Evolutionary conservation across 2,888 invertebrate genomes (phyloP).

Genomic region (Blera fallax): DNA sequence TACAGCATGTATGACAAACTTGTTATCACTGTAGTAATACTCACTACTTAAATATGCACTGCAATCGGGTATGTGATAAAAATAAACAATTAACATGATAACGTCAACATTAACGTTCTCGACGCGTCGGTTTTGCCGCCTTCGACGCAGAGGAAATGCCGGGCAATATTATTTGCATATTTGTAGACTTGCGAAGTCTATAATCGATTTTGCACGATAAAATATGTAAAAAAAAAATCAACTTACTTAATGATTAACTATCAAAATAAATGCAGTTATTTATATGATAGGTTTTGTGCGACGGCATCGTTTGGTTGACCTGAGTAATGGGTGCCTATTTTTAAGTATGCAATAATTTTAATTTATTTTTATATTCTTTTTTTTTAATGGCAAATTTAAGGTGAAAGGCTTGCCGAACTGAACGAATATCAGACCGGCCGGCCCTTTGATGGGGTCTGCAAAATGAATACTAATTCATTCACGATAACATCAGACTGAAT

Average conservation of each 20-base stretch:
- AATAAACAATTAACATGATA: neutral
- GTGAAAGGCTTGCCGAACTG: neutral
- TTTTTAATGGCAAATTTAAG: neutral
- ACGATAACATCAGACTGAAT: neutral
- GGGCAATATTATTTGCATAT: constrained; percentile 22
- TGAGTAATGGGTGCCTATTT: neutral
- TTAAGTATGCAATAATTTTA: neutral
- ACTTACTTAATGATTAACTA: constrained; percentile 1
- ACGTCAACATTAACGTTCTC: neutral
- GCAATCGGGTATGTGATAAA: constrained; percentile 5
- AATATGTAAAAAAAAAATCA: neutral
- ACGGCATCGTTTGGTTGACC: neutral
- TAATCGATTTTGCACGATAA: neutral
- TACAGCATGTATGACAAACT: neutral
- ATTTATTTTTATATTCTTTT: neutral
- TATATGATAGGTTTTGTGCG: neutral
- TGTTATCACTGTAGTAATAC: neutral
- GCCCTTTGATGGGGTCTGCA: neutral
- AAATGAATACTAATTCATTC: neutral
- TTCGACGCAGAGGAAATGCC: constrained; percentile 21
- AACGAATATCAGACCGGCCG: neutral
- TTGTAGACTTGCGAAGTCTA: constrained; percentile 2
- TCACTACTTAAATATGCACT: neutral
- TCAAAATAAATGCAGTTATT: constrained; percentile 8
- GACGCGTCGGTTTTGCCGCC: constrained; percentile 11